Percentiles rank a stretch among this genome's conserved stretches.
phyloP scores from a whole-genome alignment of 2,888 invertebrate genomes.

The Podotricha telesiphe region DNA sequence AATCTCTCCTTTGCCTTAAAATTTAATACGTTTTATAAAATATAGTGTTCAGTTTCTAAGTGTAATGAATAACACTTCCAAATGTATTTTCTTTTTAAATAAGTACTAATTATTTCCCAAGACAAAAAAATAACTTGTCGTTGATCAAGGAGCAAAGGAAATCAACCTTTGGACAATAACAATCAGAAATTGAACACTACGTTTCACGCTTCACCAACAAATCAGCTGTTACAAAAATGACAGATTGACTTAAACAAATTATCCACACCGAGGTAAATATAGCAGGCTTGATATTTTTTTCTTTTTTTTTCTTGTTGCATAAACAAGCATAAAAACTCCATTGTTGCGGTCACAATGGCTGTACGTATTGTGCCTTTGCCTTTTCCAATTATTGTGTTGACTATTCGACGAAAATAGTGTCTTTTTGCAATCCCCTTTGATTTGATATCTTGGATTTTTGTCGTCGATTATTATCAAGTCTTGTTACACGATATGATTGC shows the following conservation, averaged over 20 bases:
- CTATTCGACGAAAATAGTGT: slow-evolving; percentile 28
- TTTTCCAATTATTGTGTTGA: slow-evolving; percentile 34
- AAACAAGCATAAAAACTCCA: slow-evolving; percentile 35
- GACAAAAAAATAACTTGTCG: not conserved
- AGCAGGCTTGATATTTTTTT: no score
- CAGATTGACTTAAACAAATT: slow-evolving; percentile 42
- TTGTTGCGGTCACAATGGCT: slow-evolving; percentile 32
- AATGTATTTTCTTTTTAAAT: no score
- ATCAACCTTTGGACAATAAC: slow-evolving; percentile 20
- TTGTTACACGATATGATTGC: not conserved
- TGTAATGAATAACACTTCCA: no score
- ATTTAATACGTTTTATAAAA: no score
- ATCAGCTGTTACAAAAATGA: slow-evolving; percentile 30
- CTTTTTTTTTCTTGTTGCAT: slow-evolving; percentile 36
- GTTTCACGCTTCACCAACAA: slow-evolving; percentile 26
- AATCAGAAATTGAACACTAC: slow-evolving; percentile 21
- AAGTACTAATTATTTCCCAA: not conserved
- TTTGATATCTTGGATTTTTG: slow-evolving; percentile 5
- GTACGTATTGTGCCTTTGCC: slow-evolving; percentile 28
- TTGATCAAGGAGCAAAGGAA: slow-evolving; percentile 25
- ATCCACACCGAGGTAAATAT: slow-evolving; percentile 35
- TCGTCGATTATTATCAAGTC: not conserved
- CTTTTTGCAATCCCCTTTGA: slow-evolving; percentile 8
- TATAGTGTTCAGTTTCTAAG: no score
- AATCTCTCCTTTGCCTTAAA: no score